Conservation (phyloP, 2,113 vertebrate species). For the Grallaria varia region DNA sequence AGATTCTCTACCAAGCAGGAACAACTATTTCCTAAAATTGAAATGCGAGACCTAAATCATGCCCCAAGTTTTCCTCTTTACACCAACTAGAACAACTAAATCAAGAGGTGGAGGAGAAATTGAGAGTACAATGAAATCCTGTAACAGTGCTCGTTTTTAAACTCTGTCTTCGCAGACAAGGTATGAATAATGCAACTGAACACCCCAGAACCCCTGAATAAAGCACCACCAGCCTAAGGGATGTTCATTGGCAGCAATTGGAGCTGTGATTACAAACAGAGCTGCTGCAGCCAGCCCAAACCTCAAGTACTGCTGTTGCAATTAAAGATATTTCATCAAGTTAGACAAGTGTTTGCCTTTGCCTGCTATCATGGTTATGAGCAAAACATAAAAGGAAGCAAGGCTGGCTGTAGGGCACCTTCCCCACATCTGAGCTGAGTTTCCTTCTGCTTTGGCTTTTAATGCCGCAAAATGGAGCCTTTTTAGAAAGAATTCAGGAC, state of each 20-base stretch:
- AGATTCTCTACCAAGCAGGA: not conserved
- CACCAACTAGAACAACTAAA: not conserved
- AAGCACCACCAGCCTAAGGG: constrained; percentile 58
- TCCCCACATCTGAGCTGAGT: not conserved
- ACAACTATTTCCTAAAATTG: not conserved
- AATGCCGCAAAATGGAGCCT: not conserved
- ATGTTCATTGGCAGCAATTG: constrained; percentile 75
- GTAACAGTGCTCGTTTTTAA: not conserved
- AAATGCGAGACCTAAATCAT: not conserved
- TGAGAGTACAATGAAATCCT: constrained; percentile 16
- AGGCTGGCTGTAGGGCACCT: not conserved
- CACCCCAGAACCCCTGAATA: constrained; percentile 55
- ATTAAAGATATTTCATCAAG: constrained; percentile 78
- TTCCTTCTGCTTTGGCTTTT: not conserved
- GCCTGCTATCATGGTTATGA: constrained; percentile 17
- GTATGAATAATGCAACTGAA: constrained; percentile 70
- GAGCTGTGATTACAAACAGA: constrained; percentile 71
- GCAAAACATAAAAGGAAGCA: constrained; percentile 45
- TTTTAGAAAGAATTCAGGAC: not conserved
- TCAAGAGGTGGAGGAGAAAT: not conserved
- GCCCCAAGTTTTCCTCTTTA: not conserved
- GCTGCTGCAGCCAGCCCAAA: constrained; percentile 42
- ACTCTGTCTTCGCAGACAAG: constrained; percentile 30
- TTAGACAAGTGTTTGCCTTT: constrained; percentile 68
- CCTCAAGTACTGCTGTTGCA: constrained; percentile 56